These are phyloP conservation scores for Cosmorhoe ocellata DNA, from an alignment of 2,888 invertebrate genomes.

Conservation along the genomic window DNA sequence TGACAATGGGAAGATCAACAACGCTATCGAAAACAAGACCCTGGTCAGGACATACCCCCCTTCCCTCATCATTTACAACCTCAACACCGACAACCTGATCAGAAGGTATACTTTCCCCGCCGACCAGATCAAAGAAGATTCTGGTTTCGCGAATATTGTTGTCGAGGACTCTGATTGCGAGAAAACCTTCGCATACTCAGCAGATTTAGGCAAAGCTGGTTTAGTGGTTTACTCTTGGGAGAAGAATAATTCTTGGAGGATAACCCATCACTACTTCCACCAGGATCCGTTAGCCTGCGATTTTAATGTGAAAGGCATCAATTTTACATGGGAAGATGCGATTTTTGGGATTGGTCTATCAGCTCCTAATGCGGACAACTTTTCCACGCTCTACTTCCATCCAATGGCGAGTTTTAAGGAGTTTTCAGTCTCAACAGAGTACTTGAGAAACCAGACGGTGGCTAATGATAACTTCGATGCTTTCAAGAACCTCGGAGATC, in stretches of 20 bases:
- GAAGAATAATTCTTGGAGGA: slow-evolving; percentile 87
- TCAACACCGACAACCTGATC: slow-evolving; percentile 86
- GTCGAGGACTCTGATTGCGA: slow-evolving; percentile 89
- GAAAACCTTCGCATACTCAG: slow-evolving; percentile 87
- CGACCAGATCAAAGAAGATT: slow-evolving; percentile 85
- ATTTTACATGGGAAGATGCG: slow-evolving; percentile 90
- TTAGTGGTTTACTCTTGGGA: slow-evolving; percentile 90
- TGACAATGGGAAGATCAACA: slow-evolving; percentile 87
- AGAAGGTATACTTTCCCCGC: slow-evolving; percentile 85
- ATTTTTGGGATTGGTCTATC: slow-evolving; percentile 89
- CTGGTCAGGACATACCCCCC: slow-evolving; percentile 73
- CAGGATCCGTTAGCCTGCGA: slow-evolving; percentile 88
- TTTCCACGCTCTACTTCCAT: slow-evolving; percentile 89
- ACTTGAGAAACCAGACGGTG: slow-evolving; percentile 83
- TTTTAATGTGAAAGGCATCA: slow-evolving; percentile 86
- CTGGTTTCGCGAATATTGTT: slow-evolving; percentile 88
- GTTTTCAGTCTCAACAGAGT: slow-evolving; percentile 87
- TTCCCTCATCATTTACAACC: slow-evolving; percentile 87
- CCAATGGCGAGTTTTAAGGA: slow-evolving; percentile 90
- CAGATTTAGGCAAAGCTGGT: slow-evolving; percentile 86
- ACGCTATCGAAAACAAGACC: slow-evolving; percentile 72
- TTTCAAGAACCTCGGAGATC: slow-evolving; percentile 85
- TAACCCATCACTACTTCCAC: slow-evolving; percentile 87
- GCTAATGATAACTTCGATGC: slow-evolving; percentile 83
- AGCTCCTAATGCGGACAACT: slow-evolving; percentile 84